Conservation (phyloP, 2,797 vertebrate species). For the Coranthus polyacanthus region DNA sequence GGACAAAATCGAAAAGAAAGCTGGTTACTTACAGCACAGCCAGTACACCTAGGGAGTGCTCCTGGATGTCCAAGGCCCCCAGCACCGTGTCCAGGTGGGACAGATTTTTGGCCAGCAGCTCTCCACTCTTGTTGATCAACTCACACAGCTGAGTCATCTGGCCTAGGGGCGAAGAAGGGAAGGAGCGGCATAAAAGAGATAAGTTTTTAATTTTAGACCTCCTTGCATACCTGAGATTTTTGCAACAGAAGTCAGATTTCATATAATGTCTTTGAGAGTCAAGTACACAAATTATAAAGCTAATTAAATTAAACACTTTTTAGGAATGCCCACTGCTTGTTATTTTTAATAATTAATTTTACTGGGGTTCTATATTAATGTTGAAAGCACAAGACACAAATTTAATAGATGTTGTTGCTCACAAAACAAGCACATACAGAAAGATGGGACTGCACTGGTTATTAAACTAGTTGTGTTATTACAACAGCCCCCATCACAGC, state of each 20-base stretch:
- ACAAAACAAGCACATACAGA: not conserved
- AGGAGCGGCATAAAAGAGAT: not conserved
- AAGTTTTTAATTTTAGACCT: not conserved
- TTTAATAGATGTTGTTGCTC: not conserved
- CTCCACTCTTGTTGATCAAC: constrained; percentile 99
- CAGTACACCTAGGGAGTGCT: constrained; percentile 96
- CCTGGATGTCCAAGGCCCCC: constrained; percentile 97
- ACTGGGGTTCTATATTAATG: no score
- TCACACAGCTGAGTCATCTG: constrained; percentile 99
- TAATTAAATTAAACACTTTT: no score
- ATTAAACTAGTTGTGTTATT: not conserved
- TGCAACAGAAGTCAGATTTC: not conserved
- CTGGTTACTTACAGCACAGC: constrained; percentile 94
- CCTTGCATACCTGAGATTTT: not conserved
- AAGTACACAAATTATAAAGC: not conserved
- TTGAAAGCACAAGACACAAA: no score
- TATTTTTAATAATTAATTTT: no score
- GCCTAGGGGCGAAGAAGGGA: constrained; percentile 82
- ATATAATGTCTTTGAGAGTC: not conserved
- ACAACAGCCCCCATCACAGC: not conserved
- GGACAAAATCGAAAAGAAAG: not conserved
- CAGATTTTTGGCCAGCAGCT: constrained; percentile 98
- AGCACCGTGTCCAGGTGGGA: constrained; percentile 99
- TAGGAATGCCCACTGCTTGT: no score
- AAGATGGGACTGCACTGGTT: not conserved